phyloP scores from a whole-genome alignment of 2,888 invertebrate species.

The Bursaphelenchus okinawaensis region DNA sequence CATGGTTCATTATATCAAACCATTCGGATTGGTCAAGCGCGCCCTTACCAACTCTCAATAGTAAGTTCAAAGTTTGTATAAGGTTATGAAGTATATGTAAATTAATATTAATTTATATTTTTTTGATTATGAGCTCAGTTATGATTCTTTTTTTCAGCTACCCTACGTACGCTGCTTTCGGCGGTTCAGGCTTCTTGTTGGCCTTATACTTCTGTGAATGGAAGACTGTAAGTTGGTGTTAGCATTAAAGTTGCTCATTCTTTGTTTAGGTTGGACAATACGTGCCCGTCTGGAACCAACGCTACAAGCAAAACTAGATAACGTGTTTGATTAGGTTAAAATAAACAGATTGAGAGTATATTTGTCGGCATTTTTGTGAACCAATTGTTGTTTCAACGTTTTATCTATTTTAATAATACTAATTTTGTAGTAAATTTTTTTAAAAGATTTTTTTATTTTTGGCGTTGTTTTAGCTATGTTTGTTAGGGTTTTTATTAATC shows the following conservation, averaged over 20 bases:
- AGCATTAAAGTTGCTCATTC: background rate
- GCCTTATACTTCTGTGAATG: conserved; percentile 54
- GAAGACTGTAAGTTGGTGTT: conserved; percentile 31
- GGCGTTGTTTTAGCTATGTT: too few species aligned
- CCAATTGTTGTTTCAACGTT: too few species aligned
- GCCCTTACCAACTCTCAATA: conserved; percentile 42
- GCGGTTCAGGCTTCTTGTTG: conserved; percentile 42
- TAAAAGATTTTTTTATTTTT: too few species aligned
- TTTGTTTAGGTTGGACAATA: conserved; percentile 36
- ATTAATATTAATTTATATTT: too few species aligned
- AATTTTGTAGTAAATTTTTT: too few species aligned
- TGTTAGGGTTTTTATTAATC: too few species aligned
- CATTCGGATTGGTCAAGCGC: conserved; percentile 41
- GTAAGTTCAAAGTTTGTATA: too few species aligned
- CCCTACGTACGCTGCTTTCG: conserved; percentile 40
- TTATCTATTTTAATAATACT: too few species aligned
- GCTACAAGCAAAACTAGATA: conserved; percentile 28
- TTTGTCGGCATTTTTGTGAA: too few species aligned
- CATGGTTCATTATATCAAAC: conserved; percentile 43
- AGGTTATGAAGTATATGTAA: too few species aligned
- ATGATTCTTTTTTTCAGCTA: conserved; percentile 20
- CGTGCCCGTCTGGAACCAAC: conserved; percentile 49
- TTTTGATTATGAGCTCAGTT: conserved; percentile 5
- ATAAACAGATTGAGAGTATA: too few species aligned
- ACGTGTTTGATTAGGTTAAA: background rate